A percentile compares a stretch with the other conserved stretches of the same genome.
Evolutionary conservation across 2,797 vertebrate species (phyloP).

Genomic region (Enteromius thamalakanensis): DNA sequence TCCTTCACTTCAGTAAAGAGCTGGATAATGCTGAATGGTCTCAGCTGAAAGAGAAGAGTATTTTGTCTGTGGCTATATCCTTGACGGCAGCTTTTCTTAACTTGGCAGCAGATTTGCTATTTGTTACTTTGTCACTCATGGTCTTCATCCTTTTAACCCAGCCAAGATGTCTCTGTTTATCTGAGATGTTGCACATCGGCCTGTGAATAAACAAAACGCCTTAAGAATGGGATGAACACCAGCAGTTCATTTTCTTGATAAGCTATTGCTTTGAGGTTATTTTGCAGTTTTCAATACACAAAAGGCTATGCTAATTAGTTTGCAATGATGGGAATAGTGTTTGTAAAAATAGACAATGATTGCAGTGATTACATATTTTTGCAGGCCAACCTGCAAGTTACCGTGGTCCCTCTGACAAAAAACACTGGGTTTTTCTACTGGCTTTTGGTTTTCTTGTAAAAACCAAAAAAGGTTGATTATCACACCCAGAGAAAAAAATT

Average conservation of each 20-base stretch:
- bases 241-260: slow-evolving; percentile 11
- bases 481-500: too few species aligned
- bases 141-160: slow-evolving; percentile 26
- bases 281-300: not conserved
- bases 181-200: slow-evolving; percentile 22
- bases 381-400: not conserved
- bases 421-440: not conserved
- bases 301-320: not conserved
- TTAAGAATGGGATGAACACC: slow-evolving; percentile 14
- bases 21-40: slow-evolving; percentile 7
- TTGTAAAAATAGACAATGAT: not conserved
- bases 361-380: not conserved
- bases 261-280: not conserved
- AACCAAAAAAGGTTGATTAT: not conserved
- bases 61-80: slow-evolving; percentile 59
- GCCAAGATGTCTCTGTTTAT: slow-evolving; percentile 49
- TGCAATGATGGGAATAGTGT: not conserved
- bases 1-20: not conserved
- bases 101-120: slow-evolving; percentile 38
- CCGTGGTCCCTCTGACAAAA: not conserved
- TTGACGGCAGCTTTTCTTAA: slow-evolving; percentile 44
- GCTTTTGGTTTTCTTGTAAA: not conserved
- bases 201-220: slow-evolving; percentile 36
- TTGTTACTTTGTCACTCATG: slow-evolving; percentile 40
- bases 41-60: slow-evolving; percentile 40